phyloP scores from a whole-genome alignment of 2,888 invertebrate species.

The Malacosoma neustria region DNA sequence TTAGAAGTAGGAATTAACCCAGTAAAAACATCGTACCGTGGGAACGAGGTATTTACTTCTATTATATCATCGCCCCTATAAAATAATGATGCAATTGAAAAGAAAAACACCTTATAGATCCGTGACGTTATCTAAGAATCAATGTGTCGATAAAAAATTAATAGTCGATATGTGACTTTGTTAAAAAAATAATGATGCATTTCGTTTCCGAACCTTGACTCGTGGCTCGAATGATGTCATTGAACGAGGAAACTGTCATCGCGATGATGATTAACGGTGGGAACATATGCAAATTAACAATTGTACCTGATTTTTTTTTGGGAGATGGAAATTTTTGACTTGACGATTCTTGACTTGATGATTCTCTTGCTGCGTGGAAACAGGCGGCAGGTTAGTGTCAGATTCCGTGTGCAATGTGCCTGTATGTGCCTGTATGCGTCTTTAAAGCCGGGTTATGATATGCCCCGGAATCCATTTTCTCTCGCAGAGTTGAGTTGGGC shows the following conservation, averaged over 20 bases:
- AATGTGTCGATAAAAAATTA: background rate
- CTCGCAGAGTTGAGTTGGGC: too few species aligned
- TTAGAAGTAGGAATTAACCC: too few species aligned
- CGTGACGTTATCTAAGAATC: background rate
- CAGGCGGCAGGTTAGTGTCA: too few species aligned
- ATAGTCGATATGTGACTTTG: background rate
- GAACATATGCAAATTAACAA: background rate
- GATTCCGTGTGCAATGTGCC: too few species aligned
- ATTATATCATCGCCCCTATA: background rate
- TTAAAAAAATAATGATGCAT: conserved; percentile 1
- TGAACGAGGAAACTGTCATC: conserved; percentile 4
- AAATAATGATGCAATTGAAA: background rate
- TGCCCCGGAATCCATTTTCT: too few species aligned
- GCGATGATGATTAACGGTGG: background rate
- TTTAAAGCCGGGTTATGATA: too few species aligned
- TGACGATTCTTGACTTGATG: too few species aligned
- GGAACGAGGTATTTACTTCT: background rate
- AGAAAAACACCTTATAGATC: background rate
- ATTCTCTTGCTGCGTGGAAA: too few species aligned
- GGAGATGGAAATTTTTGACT: too few species aligned
- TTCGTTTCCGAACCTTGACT: conserved; percentile 5
- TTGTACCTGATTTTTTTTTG: background rate
- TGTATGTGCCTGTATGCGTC: too few species aligned
- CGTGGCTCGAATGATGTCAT: conserved; percentile 8
- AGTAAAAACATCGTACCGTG: background rate